phyloP scores from a whole-genome alignment of 2,113 vertebrate species.

The Asarcornis scutulata region DNA sequence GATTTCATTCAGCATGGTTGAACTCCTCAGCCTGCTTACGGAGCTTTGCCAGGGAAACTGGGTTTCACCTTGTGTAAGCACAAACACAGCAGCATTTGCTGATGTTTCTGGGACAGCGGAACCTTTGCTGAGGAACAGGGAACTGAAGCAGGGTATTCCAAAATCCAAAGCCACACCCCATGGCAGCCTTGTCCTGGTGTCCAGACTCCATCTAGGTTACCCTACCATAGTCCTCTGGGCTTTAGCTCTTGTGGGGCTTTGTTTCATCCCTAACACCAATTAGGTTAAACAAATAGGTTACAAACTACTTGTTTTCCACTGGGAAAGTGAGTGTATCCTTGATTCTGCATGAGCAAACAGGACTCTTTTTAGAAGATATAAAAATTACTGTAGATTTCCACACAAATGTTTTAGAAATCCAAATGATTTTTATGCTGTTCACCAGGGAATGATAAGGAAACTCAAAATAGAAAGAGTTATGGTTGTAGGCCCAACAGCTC shows the following conservation, averaged over 20 bases:
- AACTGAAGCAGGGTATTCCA: background rate
- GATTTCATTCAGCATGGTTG: background rate
- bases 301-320: background rate
- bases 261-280: background rate
- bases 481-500: background rate
- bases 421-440: background rate
- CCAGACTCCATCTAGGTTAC: background rate
- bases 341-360: background rate
- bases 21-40: background rate
- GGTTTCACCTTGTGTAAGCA: background rate
- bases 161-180: background rate
- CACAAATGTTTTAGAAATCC: background rate
- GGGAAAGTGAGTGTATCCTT: background rate
- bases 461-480: background rate
- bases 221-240: background rate
- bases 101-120: background rate
- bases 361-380: background rate
- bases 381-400: background rate
- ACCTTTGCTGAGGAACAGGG: background rate
- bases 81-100: background rate
- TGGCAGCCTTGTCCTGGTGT: background rate
- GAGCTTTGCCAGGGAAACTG: background rate
- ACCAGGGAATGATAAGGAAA: background rate
- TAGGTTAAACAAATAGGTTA: background rate
- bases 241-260: background rate